Evolutionary conservation across 2,888 invertebrate species (phyloP).

Genomic region (Choreutis nemorana): DNA sequence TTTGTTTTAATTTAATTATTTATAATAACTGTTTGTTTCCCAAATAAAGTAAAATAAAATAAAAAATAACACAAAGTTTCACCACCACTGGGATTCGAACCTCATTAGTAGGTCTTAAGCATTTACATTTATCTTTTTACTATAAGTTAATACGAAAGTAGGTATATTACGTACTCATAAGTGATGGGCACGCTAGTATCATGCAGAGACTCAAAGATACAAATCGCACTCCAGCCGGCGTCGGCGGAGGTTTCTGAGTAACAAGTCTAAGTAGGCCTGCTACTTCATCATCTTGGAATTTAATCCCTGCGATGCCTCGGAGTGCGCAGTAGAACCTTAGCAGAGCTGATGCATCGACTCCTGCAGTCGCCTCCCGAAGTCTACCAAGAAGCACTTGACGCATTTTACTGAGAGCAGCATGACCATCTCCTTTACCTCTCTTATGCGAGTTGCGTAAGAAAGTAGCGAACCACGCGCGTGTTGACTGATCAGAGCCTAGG

Average conservation of each 20-base stretch:
- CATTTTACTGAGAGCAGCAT: slow-evolving; percentile 71
- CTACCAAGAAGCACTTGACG: slow-evolving; percentile 80
- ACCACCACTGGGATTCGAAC: too few species aligned
- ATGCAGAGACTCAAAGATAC: slow-evolving; percentile 93
- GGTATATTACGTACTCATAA: slow-evolving; percentile 71
- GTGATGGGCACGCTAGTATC: slow-evolving; percentile 91
- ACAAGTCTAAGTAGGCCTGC: slow-evolving; percentile 82
- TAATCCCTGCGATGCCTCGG: slow-evolving; percentile 90
- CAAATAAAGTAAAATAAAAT: too few species aligned
- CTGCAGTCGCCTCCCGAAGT: slow-evolving; percentile 72
- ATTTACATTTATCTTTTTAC: too few species aligned
- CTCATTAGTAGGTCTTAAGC: too few species aligned
- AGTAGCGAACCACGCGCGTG: slow-evolving; percentile 91
- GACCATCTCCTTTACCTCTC: slow-evolving; percentile 77
- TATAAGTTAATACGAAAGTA: too few species aligned
- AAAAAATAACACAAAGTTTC: too few species aligned
- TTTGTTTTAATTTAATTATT: too few species aligned
- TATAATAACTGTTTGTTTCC: too few species aligned
- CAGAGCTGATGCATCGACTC: slow-evolving; percentile 88
- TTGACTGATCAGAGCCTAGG: slow-evolving; percentile 88
- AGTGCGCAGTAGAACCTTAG: slow-evolving; percentile 91
- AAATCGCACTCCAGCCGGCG: slow-evolving; percentile 92
- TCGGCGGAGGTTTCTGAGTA: slow-evolving; percentile 87
- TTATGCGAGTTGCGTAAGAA: slow-evolving; percentile 90
- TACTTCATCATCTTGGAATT: slow-evolving; percentile 93